Percentiles rank a stretch among this genome's conserved stretches.
phyloP scores from a whole-genome alignment of 2,888 invertebrate genomes.

The Chrysotoxum bicinctum region DNA sequence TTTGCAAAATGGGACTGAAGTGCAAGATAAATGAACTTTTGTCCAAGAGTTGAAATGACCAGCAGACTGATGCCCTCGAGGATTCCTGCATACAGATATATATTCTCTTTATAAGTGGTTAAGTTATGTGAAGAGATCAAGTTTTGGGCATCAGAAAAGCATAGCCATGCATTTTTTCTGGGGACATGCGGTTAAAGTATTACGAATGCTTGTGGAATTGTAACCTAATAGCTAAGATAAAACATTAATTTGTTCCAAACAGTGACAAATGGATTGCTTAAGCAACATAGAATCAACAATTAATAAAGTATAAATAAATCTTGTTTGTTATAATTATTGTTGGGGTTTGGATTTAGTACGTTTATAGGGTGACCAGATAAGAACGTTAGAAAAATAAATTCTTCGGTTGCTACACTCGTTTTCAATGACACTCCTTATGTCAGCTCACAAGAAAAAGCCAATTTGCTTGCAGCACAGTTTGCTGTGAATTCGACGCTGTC shows the following conservation, averaged over 20 bases:
- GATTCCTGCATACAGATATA: constrained; percentile 52
- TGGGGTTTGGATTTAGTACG: too few species aligned
- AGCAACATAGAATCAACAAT: background rate
- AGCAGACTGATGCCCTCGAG: constrained; percentile 68
- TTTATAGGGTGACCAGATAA: too few species aligned
- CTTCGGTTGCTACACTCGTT: too few species aligned
- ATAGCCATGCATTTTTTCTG: constrained; percentile 34
- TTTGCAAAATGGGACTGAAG: constrained; percentile 71
- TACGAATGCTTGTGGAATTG: background rate
- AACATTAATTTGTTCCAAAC: background rate
- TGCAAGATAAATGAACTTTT: constrained; percentile 72
- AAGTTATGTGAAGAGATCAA: constrained; percentile 67
- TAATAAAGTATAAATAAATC: background rate
- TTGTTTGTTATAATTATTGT: background rate
- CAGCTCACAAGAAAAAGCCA: too few species aligned
- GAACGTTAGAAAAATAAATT: too few species aligned
- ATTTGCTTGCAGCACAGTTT: too few species aligned
- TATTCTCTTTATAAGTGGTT: constrained; percentile 62
- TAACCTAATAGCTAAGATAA: constrained; percentile 17
- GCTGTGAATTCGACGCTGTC: too few species aligned
- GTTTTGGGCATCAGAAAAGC: constrained; percentile 54
- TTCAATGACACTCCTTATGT: too few species aligned
- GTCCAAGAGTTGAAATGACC: constrained; percentile 69
- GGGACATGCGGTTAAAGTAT: constrained; percentile 13
- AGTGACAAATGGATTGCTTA: background rate